These are phyloP conservation scores for Epirrhoe alternata DNA, from an alignment of 2,888 invertebrate species.

Conservation along the genomic window DNA sequence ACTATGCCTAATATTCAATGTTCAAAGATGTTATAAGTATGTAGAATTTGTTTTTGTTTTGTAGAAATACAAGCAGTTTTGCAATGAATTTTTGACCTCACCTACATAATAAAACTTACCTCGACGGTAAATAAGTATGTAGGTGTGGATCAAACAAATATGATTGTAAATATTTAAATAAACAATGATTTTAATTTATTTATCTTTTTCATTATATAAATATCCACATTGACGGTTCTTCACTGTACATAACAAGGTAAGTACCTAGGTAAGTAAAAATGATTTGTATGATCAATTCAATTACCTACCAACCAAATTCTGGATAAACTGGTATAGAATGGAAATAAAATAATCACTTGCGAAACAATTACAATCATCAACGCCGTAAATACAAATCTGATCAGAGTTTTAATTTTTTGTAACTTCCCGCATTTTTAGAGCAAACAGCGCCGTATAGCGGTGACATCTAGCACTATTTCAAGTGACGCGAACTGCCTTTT, in stretches of 20 bases:
- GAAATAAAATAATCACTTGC: no score
- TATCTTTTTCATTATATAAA: not conserved
- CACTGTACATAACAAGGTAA: not conserved
- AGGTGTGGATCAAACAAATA: not conserved
- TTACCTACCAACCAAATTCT: no score
- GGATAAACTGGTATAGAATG: no score
- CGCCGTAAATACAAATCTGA: not conserved
- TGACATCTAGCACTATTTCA: constrained; percentile 57
- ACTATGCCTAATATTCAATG: not conserved
- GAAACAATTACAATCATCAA: not conserved
- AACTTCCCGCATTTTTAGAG: constrained; percentile 66
- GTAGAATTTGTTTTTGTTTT: not conserved
- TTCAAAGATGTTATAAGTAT: not conserved
- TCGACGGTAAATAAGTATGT: not conserved
- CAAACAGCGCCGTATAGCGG: constrained; percentile 56
- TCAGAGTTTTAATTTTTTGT: constrained; percentile 24
- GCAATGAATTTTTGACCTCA: not conserved
- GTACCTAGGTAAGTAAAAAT: no score
- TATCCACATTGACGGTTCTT: not conserved
- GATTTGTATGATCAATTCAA: no score
- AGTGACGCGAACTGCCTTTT: constrained; percentile 55
- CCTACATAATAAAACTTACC: not conserved
- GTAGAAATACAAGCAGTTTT: not conserved
- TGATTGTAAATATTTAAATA: not conserved
- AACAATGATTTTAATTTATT: not conserved